A percentile compares a stretch with the other conserved stretches of the same genome.
These are phyloP conservation scores for Dendroctonus valens DNA, from an alignment of 1,140 invertebrate species.

Conservation along the genomic window DNA sequence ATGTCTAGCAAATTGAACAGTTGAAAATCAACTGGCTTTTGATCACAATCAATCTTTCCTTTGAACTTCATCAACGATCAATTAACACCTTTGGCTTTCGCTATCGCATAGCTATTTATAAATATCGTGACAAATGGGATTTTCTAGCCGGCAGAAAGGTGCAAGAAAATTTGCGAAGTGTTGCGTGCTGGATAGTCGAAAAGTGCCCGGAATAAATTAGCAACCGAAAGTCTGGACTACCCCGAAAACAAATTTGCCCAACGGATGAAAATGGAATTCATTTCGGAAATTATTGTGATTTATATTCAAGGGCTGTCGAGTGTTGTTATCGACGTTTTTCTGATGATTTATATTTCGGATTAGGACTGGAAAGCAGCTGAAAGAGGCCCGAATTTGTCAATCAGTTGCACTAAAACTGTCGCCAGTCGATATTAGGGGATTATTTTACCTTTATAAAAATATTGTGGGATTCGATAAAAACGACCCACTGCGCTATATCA, in stretches of 20 bases:
- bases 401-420: not conserved
- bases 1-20: too few relatives aligned
- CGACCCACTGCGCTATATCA: too few relatives aligned
- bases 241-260: not conserved
- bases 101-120: conserved; percentile 6
- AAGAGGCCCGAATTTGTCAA: not conserved
- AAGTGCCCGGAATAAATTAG: conserved; percentile 13
- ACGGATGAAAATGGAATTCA: conserved; percentile 5
- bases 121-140: conserved; percentile 7
- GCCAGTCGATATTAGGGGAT: too few relatives aligned
- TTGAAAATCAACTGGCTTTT: too few relatives aligned
- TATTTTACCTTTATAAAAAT: too few relatives aligned
- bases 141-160: conserved; percentile 3
- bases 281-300: conserved; percentile 16
- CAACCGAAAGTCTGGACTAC: conserved; percentile 9
- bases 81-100: too few relatives aligned
- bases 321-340: not conserved
- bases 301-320: conserved; percentile 3
- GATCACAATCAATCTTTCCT: too few relatives aligned
- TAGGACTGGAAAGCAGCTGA: not conserved
- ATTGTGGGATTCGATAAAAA: too few relatives aligned
- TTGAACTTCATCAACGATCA: too few relatives aligned
- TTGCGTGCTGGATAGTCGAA: conserved; percentile 15
- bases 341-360: not conserved
- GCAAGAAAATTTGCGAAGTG: conserved; percentile 13